Percentiles rank a stretch among this genome's conserved stretches.
These are phyloP conservation scores for Zosterops japonicus DNA, from an alignment of 2,113 vertebrate species.

Conservation along the genomic window DNA sequence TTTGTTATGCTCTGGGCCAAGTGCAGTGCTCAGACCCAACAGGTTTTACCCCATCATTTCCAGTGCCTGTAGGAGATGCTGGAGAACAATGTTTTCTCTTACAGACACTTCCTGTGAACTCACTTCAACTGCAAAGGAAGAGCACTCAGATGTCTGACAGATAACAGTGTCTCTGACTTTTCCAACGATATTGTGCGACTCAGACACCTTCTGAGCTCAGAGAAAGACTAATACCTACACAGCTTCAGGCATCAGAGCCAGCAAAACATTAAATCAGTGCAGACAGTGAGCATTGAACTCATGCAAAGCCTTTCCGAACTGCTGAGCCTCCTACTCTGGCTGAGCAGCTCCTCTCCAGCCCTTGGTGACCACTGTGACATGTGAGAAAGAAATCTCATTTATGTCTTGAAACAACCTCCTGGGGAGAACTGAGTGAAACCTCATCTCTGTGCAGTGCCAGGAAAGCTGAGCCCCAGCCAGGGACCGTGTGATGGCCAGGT, in stretches of 20 bases:
- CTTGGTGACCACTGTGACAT: not conserved
- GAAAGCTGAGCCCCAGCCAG: not conserved
- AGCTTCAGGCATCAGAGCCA: not conserved
- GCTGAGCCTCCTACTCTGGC: not conserved
- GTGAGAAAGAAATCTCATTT: not conserved
- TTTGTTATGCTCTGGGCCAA: not conserved
- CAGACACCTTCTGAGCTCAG: not conserved
- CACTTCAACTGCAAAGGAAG: not conserved
- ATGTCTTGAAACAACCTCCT: not conserved
- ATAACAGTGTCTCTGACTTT: not conserved
- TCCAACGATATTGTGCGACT: not conserved
- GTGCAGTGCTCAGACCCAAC: accelerated
- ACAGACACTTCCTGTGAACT: not conserved
- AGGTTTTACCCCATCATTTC: too few relatives aligned
- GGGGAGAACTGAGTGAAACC: not conserved
- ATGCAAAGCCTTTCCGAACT: accelerated
- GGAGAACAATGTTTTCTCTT: not conserved
- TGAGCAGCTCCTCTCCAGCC: not conserved
- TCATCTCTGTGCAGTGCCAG: not conserved
- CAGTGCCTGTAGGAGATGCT: not conserved
- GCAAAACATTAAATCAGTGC: not conserved
- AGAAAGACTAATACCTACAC: not conserved
- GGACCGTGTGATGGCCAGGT: not conserved
- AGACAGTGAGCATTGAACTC: not conserved
- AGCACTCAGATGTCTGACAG: not conserved